Conservation (phyloP, 2,113 vertebrate species). For the Melanotaenia duboulayi region DNA sequence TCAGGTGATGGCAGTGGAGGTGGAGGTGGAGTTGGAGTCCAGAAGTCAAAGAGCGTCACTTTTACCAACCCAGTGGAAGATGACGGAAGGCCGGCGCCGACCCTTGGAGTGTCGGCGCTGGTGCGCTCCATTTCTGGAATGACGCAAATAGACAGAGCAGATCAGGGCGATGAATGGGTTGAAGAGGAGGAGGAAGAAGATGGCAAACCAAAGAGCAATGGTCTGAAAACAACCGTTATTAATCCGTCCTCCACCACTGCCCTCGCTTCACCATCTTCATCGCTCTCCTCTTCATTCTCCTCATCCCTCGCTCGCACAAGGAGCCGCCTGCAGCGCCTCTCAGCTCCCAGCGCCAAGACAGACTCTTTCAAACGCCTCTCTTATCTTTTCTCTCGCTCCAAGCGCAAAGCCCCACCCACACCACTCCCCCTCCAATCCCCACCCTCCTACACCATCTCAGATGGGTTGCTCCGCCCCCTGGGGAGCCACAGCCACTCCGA, state of each 20-base stretch:
- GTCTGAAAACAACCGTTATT: slow-evolving; percentile 85
- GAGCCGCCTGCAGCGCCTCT: slow-evolving; percentile 86
- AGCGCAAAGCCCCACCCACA: slow-evolving; percentile 84
- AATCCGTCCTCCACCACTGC: slow-evolving; percentile 73
- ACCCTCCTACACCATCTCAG: slow-evolving; percentile 91
- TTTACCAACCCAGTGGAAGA: slow-evolving; percentile 75
- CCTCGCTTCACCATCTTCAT: slow-evolving; percentile 77
- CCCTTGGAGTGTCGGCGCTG: slow-evolving; percentile 86
- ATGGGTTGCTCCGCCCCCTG: slow-evolving; percentile 90
- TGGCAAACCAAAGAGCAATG: slow-evolving; percentile 92
- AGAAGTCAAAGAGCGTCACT: slow-evolving; percentile 72
- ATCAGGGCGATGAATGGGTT: slow-evolving; percentile 49
- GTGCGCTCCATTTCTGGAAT: slow-evolving; percentile 90
- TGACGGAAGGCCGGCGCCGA: slow-evolving; percentile 81
- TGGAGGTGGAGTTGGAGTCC: slow-evolving; percentile 13
- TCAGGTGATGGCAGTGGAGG: slow-evolving; percentile 74
- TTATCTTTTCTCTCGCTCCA: slow-evolving; percentile 93
- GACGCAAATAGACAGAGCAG: slow-evolving; percentile 38
- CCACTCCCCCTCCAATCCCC: slow-evolving; percentile 78
- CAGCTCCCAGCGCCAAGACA: slow-evolving; percentile 80
- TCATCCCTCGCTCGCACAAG: slow-evolving; percentile 85
- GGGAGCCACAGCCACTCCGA: slow-evolving; percentile 91
- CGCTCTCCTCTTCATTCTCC: slow-evolving; percentile 64
- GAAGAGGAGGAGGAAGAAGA: slow-evolving; percentile 77
- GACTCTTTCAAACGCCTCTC: slow-evolving; percentile 94